Conservation (phyloP, 2,797 vertebrate genomes). For the Typhlichthys eigenmanni region DNA sequence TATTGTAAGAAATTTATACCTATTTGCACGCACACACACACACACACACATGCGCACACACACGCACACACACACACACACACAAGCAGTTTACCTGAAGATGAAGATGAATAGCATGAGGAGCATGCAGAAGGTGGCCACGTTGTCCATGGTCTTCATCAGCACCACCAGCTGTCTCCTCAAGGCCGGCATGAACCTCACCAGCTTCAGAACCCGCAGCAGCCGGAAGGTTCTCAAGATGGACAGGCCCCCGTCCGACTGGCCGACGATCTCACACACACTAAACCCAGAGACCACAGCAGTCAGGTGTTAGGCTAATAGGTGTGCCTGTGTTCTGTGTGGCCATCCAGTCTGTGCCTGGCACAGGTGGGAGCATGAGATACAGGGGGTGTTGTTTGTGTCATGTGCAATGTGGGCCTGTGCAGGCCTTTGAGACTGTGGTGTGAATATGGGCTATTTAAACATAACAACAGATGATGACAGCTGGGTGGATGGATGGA, state of each 20-base stretch:
- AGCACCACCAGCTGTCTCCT: conserved; percentile 95
- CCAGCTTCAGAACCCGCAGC: conserved; percentile 92
- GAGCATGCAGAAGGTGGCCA: conserved; percentile 98
- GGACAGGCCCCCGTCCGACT: conserved; percentile 91
- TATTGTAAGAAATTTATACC: background rate
- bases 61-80: conserved; percentile 24
- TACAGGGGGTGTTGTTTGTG: too few relatives aligned
- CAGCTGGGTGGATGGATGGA: too few relatives aligned
- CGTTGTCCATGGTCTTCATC: conserved; percentile 99
- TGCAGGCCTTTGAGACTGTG: too few relatives aligned
- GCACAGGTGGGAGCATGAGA: too few relatives aligned
- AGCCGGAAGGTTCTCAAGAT: conserved; percentile 94
- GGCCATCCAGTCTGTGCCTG: too few relatives aligned
- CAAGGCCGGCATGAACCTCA: conserved; percentile 95
- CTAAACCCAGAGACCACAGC: conserved; percentile 53
- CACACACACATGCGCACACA: background rate
- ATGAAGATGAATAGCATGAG: conserved; percentile 98
- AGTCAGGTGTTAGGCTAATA: background rate
- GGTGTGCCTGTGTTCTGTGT: background rate
- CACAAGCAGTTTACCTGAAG: conserved; percentile 83
- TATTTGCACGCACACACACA: background rate
- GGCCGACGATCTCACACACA: conserved; percentile 93
- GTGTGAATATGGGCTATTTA: too few relatives aligned
- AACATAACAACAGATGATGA: too few relatives aligned
- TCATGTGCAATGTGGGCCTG: too few relatives aligned